Evolutionary conservation across 2,888 invertebrate species (phyloP).

Genomic region (Carterocephalus palaemon): DNA sequence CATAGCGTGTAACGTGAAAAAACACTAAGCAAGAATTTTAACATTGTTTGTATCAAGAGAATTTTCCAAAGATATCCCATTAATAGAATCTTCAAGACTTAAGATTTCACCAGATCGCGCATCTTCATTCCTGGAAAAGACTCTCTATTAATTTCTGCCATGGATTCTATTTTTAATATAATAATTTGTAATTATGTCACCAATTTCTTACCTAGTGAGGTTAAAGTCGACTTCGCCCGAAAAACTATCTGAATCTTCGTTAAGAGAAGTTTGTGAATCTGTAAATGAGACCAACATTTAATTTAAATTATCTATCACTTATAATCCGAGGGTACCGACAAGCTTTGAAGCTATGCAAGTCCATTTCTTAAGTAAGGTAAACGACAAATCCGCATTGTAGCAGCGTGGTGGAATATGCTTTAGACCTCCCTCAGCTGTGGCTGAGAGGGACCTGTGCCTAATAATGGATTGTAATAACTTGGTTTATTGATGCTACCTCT

Average conservation of each 20-base stretch:
- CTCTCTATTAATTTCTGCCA: neutral
- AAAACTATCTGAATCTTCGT: slow-evolving; percentile 73
- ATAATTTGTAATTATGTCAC: slow-evolving; percentile 33
- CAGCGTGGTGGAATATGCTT: too few species aligned
- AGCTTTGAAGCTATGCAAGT: too few species aligned
- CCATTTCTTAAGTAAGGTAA: too few species aligned
- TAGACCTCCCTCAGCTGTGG: too few species aligned
- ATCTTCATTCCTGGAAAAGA: slow-evolving; percentile 51
- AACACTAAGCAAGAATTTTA: slow-evolving; percentile 46
- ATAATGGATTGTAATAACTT: too few species aligned
- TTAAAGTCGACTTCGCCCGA: slow-evolving; percentile 60
- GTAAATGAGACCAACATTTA: slow-evolving; percentile 33
- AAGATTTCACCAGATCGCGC: slow-evolving; percentile 47
- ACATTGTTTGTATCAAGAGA: slow-evolving; percentile 52
- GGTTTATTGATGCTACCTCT: too few species aligned
- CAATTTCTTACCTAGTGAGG: slow-evolving; percentile 46
- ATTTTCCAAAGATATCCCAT: slow-evolving; percentile 51
- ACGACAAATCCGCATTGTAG: too few species aligned
- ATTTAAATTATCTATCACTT: too few species aligned
- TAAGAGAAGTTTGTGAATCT: slow-evolving; percentile 77
- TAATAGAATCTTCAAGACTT: slow-evolving; percentile 48
- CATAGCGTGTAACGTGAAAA: neutral
- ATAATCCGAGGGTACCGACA: too few species aligned
- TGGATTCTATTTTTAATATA: too few species aligned
- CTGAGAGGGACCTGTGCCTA: too few species aligned